Conservation (phyloP, 2,113 vertebrate genomes). For the Sminthopsis crassicaudata region DNA sequence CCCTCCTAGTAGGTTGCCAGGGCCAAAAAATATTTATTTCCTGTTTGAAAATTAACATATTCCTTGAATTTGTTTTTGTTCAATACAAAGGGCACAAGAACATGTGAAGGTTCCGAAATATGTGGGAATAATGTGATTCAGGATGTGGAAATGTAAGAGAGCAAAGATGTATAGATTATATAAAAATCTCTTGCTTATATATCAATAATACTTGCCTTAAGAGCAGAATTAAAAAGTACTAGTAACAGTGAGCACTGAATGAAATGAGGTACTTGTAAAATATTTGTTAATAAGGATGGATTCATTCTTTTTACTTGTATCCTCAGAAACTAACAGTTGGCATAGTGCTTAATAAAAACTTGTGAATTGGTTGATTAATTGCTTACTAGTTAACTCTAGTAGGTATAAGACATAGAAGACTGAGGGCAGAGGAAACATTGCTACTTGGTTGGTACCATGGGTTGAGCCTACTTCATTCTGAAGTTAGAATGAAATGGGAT, state of each 20-base stretch:
- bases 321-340: not conserved
- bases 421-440: not conserved
- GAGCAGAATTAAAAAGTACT: not conserved
- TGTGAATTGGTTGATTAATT: not conserved
- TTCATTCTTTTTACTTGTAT: not conserved
- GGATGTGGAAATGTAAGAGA: not conserved
- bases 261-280: not conserved
- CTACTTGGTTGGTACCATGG: not conserved
- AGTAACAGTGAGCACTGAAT: not conserved
- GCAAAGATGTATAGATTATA: not conserved
- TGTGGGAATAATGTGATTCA: not conserved
- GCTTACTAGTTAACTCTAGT: not conserved
- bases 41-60: not conserved
- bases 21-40: not conserved
- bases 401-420: not conserved
- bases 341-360: not conserved
- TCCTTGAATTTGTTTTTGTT: not conserved
- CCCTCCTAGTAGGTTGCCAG: not conserved
- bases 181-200: not conserved
- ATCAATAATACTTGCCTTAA: not conserved
- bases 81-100: not conserved
- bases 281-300: not conserved
- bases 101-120: not conserved
- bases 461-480: not conserved
- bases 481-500: not conserved